A percentile compares a stretch with the other conserved stretches of the same genome.
Conservation (phyloP, 2,888 invertebrate species). For the Globia sparganii region DNA sequence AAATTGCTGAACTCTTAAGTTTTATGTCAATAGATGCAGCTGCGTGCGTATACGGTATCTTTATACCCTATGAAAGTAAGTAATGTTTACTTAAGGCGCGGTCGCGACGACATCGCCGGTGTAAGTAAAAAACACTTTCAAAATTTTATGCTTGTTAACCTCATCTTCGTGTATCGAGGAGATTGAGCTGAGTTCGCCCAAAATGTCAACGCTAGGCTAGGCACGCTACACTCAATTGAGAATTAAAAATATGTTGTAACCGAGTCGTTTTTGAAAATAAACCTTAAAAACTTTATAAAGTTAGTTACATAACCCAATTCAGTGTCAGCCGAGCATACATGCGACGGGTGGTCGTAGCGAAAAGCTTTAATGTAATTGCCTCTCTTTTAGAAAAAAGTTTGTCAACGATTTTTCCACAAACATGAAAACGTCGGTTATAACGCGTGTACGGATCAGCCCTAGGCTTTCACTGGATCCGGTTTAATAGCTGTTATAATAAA, state of each 20-base stretch:
- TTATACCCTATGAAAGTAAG: conserved; percentile 71
- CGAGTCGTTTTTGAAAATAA: conserved; percentile 45
- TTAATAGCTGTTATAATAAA: conserved; percentile 61
- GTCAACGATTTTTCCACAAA: conserved; percentile 59
- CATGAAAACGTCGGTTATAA: conserved; percentile 54
- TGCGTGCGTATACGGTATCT: conserved; percentile 72
- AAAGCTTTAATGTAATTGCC: conserved; percentile 66
- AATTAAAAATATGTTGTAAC: conserved; percentile 52
- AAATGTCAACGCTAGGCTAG: conserved; percentile 58
- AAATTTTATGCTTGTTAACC: conserved; percentile 62
- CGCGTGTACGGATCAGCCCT: conserved; percentile 44
- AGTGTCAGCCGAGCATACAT: conserved; percentile 72
- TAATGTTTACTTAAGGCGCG: conserved; percentile 66
- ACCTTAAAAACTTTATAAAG: conserved; percentile 61
- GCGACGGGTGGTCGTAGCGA: conserved; percentile 64
- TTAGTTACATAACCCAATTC: conserved; percentile 71
- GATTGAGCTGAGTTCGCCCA: conserved; percentile 49
- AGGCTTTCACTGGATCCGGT: conserved; percentile 41
- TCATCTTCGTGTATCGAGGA: conserved; percentile 39
- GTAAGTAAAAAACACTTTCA: conserved; percentile 52
- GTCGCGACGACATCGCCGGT: not conserved
- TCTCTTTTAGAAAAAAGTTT: conserved; percentile 65
- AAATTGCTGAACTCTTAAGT: conserved; percentile 80
- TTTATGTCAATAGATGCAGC: conserved; percentile 83
- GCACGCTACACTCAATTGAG: conserved; percentile 39